Evolutionary conservation across 2,797 vertebrate genomes (phyloP).

Genomic region (Anguilla obscura): DNA sequence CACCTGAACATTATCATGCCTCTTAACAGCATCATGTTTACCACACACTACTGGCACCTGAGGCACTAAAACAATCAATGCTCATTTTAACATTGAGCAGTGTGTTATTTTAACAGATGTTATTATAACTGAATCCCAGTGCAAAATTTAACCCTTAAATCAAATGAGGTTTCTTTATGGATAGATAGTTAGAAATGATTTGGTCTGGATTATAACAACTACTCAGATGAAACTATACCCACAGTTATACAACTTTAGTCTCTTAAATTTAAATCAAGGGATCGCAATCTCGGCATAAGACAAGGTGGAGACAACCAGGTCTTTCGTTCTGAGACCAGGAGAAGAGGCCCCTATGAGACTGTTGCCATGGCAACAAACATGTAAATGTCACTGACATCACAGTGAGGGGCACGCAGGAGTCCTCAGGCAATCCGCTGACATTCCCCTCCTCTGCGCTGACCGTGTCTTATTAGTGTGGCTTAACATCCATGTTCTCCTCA

Average conservation of each 20-base stretch:
- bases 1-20: background rate
- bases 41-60: background rate
- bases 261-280: background rate
- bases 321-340: background rate
- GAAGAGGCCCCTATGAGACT: background rate
- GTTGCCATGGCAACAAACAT: background rate
- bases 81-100: background rate
- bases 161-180: background rate
- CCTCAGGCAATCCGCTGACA: background rate
- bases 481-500: conserved; percentile 36
- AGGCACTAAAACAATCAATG: background rate
- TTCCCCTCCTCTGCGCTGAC: background rate
- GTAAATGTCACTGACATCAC: background rate
- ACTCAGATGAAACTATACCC: no score
- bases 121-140: background rate
- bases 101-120: background rate
- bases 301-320: background rate
- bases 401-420: background rate
- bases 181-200: background rate
- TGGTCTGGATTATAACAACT: no score
- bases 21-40: background rate
- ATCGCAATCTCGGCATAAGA: background rate
- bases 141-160: background rate
- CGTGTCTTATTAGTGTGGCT: background rate
- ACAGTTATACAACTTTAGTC: no score